Percentiles rank a stretch among this genome's conserved stretches.
Conservation (phyloP, 1,140 invertebrate genomes). For the Calephelis virginiensis region DNA sequence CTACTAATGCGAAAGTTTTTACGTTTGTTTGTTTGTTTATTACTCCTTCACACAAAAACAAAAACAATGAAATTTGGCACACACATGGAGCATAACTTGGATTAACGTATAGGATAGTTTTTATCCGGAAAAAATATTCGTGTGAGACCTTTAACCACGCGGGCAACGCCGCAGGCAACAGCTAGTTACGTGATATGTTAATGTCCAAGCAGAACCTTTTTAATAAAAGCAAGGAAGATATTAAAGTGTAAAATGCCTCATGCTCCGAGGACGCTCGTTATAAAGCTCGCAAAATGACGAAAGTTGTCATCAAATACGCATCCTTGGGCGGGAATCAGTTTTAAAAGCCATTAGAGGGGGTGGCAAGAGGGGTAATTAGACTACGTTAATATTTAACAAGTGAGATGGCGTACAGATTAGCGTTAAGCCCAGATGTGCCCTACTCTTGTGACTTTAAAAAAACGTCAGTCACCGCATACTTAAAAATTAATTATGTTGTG, state of each 20-base stretch:
- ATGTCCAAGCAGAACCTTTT: not conserved
- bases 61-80: too few species aligned
- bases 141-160: too few species aligned
- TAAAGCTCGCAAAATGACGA: constrained; percentile 45
- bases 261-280: constrained; percentile 35
- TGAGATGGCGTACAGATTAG: constrained; percentile 67
- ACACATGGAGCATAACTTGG: too few species aligned
- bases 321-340: constrained; percentile 75
- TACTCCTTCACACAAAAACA: too few species aligned
- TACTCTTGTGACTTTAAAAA: constrained; percentile 67
- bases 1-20: too few species aligned
- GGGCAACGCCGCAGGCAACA: too few species aligned
- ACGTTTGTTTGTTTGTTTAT: too few species aligned
- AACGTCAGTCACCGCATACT: constrained; percentile 56
- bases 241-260: constrained; percentile 50
- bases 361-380: constrained; percentile 68
- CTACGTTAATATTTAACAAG: constrained; percentile 78
- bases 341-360: constrained; percentile 75
- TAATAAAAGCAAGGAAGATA: constrained; percentile 31
- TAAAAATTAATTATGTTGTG: constrained; percentile 69
- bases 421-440: constrained; percentile 60
- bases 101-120: too few species aligned
- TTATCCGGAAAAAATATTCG: too few species aligned
- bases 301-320: constrained; percentile 77
- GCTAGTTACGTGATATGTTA: too few species aligned